phyloP scores from a whole-genome alignment of 2,113 vertebrate genomes.

The Oxyura jamaicensis region DNA sequence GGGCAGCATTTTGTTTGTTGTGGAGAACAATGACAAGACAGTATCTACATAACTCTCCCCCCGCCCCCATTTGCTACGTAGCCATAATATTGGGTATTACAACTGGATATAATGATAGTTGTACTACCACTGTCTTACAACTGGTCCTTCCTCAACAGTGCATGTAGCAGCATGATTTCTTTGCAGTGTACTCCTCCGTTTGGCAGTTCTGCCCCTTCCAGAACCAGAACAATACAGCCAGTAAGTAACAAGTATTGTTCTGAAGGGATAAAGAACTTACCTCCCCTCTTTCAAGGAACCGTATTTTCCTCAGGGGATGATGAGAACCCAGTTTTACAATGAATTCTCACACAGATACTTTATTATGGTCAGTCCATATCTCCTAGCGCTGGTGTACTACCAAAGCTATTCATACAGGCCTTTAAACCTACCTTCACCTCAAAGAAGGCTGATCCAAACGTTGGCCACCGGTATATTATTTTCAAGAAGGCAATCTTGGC shows the following conservation, averaged over 20 bases:
- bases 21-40: background rate
- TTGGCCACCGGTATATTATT: conserved; percentile 87
- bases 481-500: conserved; percentile 90
- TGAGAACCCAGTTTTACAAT: background rate
- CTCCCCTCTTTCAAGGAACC: background rate
- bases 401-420: background rate
- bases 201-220: background rate
- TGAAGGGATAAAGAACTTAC: background rate
- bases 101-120: background rate
- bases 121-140: background rate
- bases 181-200: background rate
- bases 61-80: background rate
- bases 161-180: background rate
- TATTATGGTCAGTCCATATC: background rate
- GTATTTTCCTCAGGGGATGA: background rate
- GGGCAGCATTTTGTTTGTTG: background rate
- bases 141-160: background rate
- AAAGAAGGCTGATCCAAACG: conserved; percentile 97
- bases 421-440: conserved; percentile 90
- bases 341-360: background rate
- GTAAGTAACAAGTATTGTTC: background rate
- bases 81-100: background rate
- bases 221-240: background rate
- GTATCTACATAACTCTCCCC: background rate
- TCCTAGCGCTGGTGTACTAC: background rate